Evolutionary conservation across 2,797 vertebrate genomes (phyloP), one percentile per base, ranked within the genome.

Genomic region (Podargus strigoides): DNA sequence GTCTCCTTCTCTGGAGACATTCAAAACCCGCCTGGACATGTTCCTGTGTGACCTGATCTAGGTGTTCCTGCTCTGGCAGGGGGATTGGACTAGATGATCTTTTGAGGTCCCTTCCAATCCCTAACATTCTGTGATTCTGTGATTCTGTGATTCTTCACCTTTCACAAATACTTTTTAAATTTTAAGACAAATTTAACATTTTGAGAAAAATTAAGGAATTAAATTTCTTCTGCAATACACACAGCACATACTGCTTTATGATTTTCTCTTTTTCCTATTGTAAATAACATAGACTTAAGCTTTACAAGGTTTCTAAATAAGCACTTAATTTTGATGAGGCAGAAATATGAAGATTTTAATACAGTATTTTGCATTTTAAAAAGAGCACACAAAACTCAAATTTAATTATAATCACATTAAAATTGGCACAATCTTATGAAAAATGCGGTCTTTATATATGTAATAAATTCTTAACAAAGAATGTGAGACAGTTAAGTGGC

Each of bases 401-500:
- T 93, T 93, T 94, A 95, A 95, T 97, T 95, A 96, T 90, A 70
- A 90, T 72, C 8, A 9, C 32, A 87, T 85, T 88, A 59, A 44
- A 95, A 91, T 89, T 79, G 80, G 68, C 69, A 96, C 52, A 92
- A 93, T 78, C 95, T 91, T 88, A 91, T 74, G 66, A 85, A 87
- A 96, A 96, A 91, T 90, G 69, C 59, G 85, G 86, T 93, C 89
- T 91, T 96, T 92, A 90, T 55, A 87, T 53, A 62, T 56, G 83
- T 94, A 95, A 97, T 94, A 95, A 95, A 94, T 90, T 76, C 89
- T 93, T 92, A 87, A 88, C 74, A 96, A 95, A 95, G 94, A 95
- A 93, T 64, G 70, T 24, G 24, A 90, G 76, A 53, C 21, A 44
- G 37, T 64, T 70, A 86, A 82, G n/a, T 59, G 75, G 78, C 68